These are phyloP conservation scores for Microplitis mediator DNA, from an alignment of 1,140 invertebrate species.

Conservation along the genomic window DNA sequence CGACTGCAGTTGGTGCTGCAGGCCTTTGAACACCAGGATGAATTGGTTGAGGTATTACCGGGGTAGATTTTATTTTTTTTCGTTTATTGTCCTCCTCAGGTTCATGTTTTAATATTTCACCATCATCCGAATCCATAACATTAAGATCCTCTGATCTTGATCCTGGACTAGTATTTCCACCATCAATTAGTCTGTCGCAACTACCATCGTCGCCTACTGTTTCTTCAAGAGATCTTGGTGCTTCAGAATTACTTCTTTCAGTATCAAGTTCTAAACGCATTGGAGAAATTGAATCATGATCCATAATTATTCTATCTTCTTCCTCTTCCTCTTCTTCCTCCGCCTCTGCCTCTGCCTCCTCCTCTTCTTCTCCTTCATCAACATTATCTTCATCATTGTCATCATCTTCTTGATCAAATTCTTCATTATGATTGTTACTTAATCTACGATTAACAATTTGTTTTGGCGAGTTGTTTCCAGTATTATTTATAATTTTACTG, in stretches of 20 bases:
- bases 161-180: slow-evolving; percentile 42
- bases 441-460: neutral
- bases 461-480: slow-evolving; percentile 22
- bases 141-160: slow-evolving; percentile 58
- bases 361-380: no score
- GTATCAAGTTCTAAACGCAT: slow-evolving; percentile 49
- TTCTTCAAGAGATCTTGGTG: slow-evolving; percentile 52
- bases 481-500: no score
- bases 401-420: no score
- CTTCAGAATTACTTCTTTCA: slow-evolving; percentile 55
- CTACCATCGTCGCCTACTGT: slow-evolving; percentile 36
- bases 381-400: no score
- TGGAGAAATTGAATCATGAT: slow-evolving; percentile 50
- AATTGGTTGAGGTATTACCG: slow-evolving; percentile 59
- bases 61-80: slow-evolving; percentile 57
- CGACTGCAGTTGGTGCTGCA: slow-evolving; percentile 9
- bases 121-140: slow-evolving; percentile 60
- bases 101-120: no score
- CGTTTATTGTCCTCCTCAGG: slow-evolving; percentile 18
- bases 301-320: slow-evolving; percentile 39
- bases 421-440: no score
- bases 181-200: slow-evolving; percentile 49
- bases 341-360: neutral
- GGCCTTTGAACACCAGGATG: slow-evolving; percentile 59
- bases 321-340: slow-evolving; percentile 18